Evolutionary conservation across 2,888 invertebrate genomes (phyloP), one percentile per base, ranked within the genome.

Genomic region (Bellardia pandia): DNA sequence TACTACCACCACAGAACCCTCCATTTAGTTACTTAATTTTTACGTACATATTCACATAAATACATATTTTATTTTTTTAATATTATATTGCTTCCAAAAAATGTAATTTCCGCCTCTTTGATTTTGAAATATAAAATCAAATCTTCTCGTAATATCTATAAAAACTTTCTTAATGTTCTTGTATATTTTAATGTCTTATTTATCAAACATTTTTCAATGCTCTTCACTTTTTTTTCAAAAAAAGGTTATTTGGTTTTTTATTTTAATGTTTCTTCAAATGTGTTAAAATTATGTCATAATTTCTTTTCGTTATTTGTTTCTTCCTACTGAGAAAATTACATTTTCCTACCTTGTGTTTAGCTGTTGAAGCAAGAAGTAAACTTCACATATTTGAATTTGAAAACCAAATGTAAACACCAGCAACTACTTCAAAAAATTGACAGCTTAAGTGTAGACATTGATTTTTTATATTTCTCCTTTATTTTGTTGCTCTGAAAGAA

Each of bases 401-500:
- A 81, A 81, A 58, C 74, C 48, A 68, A 81, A 81, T 60, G 74
- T 68, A 75, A 81, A 75, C 40, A 75, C 23, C 45, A 48, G 66
- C 33, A 66, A 75, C 56, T 81, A 75, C 58, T 75, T 68, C 23
- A 75, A 81, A 83, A 66, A 75, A 87, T 85, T 87, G 87, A 85
- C 87, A 78, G 77, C 77, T 87, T 85, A 87, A 87, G 85, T 85
- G 81, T 81, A 87, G 87, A 87, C 85, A 77, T 78, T 80, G 85
- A 85, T 85, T 80, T 78, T 75, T 76, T 60, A 16, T 40, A n/a
- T 40, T 62, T 42, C 48, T 64, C 11, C n/a, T 16, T 76, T 13
- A 7, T 75, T 23, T 74, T 33, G 51, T 69, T 78, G 69, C 66
- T 85, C 64, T 71, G 58, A 83, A 82, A 56, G 69, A 56, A 76